Percentiles rank a stretch among this genome's conserved stretches.
phyloP scores from a whole-genome alignment of 2,888 invertebrate species.

The Xiphydria camelus region DNA sequence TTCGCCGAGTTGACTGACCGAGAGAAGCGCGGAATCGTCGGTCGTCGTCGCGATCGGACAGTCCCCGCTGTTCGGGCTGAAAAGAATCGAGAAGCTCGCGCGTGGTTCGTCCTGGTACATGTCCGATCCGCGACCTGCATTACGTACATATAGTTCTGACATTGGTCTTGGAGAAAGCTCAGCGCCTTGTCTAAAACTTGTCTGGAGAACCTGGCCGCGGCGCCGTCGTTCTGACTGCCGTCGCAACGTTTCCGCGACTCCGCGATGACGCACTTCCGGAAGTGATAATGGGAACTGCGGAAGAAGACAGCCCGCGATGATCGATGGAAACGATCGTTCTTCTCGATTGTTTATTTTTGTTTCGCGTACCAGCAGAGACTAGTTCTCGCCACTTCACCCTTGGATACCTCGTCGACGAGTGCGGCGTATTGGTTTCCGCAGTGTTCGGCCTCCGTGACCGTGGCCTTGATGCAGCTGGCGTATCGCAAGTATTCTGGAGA shows the following conservation, averaged over 20 bases:
- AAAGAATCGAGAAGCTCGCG: constrained; percentile 23
- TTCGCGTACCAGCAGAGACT: constrained; percentile 64
- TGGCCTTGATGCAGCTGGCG: constrained; percentile 65
- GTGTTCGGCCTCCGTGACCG: constrained; percentile 61
- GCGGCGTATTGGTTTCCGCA: constrained; percentile 64
- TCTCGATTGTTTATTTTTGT: not conserved
- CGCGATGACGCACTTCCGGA: constrained; percentile 63
- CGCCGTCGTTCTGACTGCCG: constrained; percentile 55
- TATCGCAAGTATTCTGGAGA: constrained; percentile 64
- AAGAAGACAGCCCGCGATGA: not conserved
- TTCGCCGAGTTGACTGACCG: constrained; percentile 34
- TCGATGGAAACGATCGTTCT: not conserved
- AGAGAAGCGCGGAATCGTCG: constrained; percentile 28
- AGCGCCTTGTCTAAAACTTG: constrained; percentile 65
- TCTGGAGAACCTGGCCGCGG: constrained; percentile 61
- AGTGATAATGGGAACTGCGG: constrained; percentile 63
- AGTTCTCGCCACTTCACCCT: constrained; percentile 61
- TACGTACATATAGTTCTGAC: constrained; percentile 64
- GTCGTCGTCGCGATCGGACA: constrained; percentile 50
- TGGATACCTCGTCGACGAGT: constrained; percentile 63
- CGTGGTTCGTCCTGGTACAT: not conserved
- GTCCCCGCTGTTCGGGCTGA: constrained; percentile 61
- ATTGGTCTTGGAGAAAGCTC: constrained; percentile 64
- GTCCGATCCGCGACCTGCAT: no score
- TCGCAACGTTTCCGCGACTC: constrained; percentile 63